These are phyloP conservation scores for Thinocorus orbignyianus DNA, from an alignment of 2,113 vertebrate species.

Conservation along the genomic window DNA sequence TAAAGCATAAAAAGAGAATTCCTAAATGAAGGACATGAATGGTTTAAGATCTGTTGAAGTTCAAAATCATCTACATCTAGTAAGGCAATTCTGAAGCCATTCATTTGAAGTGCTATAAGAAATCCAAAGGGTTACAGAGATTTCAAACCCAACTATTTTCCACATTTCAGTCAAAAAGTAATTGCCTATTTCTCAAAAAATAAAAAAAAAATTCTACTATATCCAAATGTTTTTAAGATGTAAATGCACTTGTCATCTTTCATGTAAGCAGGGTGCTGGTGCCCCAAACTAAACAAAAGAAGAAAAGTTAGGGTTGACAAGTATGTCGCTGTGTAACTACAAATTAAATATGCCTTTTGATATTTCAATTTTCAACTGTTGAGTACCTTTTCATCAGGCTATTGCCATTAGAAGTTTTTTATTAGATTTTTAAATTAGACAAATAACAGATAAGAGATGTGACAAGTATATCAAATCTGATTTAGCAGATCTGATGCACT, in stretches of 20 bases:
- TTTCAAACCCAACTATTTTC: conserved; percentile 17
- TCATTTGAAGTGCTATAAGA: not conserved
- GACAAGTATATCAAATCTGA: conserved; percentile 49
- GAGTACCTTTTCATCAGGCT: conserved; percentile 55
- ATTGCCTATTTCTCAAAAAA: not conserved
- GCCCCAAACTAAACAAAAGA: conserved; percentile 52
- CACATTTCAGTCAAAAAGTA: conserved; percentile 32
- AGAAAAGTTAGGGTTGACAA: conserved; percentile 62
- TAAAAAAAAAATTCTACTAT: not conserved
- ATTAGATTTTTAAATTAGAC: conserved; percentile 28
- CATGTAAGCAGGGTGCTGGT: conserved; percentile 53
- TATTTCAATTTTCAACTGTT: conserved; percentile 46
- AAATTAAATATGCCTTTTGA: conserved; percentile 63
- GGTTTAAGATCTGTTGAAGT: not conserved
- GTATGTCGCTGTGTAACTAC: conserved; percentile 11
- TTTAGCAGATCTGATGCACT: conserved; percentile 23
- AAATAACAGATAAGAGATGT: conserved; percentile 42
- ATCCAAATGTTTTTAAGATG: conserved; percentile 56
- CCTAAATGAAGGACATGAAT: not conserved
- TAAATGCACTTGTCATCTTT: conserved; percentile 63
- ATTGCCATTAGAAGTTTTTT: conserved; percentile 15
- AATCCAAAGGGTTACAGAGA: conserved; percentile 5
- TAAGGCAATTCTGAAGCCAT: not conserved
- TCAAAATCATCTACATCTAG: not conserved
- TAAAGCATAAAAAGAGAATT: not conserved